A percentile compares a stretch with the other conserved stretches of the same genome.
Conservation (phyloP, 2,888 invertebrate genomes). For the Cephus pygmeus region DNA sequence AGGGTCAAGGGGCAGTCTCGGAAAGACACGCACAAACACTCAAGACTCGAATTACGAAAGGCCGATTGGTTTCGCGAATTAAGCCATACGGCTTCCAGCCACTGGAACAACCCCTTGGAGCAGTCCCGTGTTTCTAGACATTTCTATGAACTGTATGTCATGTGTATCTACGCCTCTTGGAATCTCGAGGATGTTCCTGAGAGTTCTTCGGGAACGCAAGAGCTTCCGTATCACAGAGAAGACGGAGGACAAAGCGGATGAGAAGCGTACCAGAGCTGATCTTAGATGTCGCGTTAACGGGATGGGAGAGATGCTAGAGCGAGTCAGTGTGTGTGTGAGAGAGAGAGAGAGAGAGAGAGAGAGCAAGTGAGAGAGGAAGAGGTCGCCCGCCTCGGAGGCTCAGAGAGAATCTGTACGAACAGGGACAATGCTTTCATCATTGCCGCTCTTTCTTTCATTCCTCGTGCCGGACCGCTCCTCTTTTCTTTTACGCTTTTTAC, state of each 20-base stretch:
- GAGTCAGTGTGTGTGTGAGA: not conserved
- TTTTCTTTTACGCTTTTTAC: constrained; percentile 38
- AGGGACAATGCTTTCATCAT: constrained; percentile 66
- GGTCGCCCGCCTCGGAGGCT: constrained; percentile 18
- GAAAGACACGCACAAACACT: constrained; percentile 46
- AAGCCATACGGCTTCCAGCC: not conserved
- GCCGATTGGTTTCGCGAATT: constrained; percentile 37
- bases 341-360: constrained; percentile 4
- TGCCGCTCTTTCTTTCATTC: constrained; percentile 62
- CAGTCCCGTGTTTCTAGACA: not conserved
- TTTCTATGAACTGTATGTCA: not conserved
- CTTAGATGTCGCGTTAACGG: constrained; percentile 35
- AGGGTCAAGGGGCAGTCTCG: constrained; percentile 38
- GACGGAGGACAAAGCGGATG: constrained; percentile 31
- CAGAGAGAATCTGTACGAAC: constrained; percentile 47
- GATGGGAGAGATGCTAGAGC: constrained; percentile 6
- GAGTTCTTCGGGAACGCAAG: not conserved
- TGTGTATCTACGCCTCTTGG: not conserved
- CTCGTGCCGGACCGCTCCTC: constrained; percentile 40
- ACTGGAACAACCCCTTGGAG: not conserved
- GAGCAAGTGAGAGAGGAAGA: constrained; percentile 34
- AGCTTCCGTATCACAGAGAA: constrained; percentile 9
- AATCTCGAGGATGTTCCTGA: not conserved
- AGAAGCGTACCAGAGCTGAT: constrained; percentile 32
- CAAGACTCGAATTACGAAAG: constrained; percentile 53